Conservation (phyloP, 2,888 invertebrate genomes). For the Mamestra brassicae region DNA sequence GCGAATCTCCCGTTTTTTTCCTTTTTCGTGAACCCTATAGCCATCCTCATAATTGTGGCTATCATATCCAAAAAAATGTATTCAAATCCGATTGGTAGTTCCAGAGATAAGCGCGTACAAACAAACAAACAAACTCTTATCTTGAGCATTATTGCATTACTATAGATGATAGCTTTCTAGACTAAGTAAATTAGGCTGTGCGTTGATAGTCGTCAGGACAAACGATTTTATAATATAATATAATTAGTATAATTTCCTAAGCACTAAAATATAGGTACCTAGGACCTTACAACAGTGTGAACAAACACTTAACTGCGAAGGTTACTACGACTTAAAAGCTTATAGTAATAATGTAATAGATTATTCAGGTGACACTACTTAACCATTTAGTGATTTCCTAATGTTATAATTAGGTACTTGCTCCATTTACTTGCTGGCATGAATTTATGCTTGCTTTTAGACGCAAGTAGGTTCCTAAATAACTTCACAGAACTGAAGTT, state of each 20-base stretch:
- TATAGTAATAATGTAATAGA: slow-evolving; percentile 31
- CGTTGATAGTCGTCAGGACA: too few species aligned
- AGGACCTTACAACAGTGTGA: neutral
- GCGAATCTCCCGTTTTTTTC: too few species aligned
- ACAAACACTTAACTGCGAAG: slow-evolving; percentile 31
- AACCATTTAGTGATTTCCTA: slow-evolving; percentile 28
- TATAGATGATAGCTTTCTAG: too few species aligned
- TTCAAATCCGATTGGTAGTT: too few species aligned
- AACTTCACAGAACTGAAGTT: neutral
- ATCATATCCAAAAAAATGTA: too few species aligned
- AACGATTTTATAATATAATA: too few species aligned
- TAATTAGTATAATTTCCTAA: neutral
- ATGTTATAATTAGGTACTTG: slow-evolving; percentile 10
- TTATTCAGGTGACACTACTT: slow-evolving; percentile 34
- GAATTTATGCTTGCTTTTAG: neutral
- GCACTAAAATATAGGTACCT: neutral
- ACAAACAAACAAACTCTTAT: too few species aligned
- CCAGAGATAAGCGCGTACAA: too few species aligned
- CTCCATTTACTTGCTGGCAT: slow-evolving; percentile 2
- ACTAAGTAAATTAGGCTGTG: too few species aligned
- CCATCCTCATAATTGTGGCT: too few species aligned
- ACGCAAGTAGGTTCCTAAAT: neutral
- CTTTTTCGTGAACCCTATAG: too few species aligned
- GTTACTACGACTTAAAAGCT: slow-evolving; percentile 40
- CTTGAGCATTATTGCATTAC: too few species aligned